Evolutionary conservation across 2,113 vertebrate genomes (phyloP).

Genomic region (Lepus americanus): DNA sequence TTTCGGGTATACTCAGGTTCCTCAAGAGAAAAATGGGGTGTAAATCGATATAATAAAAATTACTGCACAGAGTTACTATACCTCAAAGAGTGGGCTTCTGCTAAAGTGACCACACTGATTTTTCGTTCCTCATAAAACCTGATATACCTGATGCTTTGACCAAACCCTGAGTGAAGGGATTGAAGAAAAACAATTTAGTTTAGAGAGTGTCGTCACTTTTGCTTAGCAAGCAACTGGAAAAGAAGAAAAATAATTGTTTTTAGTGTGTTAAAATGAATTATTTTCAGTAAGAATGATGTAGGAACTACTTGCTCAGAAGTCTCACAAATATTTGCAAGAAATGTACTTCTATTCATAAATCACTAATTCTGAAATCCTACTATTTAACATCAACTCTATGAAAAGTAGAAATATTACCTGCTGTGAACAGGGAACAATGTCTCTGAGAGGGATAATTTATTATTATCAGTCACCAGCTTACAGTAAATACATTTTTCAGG

Average conservation of each 20-base stretch:
- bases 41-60: not conserved
- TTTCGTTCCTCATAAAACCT: constrained; percentile 16
- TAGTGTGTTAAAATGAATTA: not conserved
- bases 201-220: not conserved
- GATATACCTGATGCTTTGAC: not conserved
- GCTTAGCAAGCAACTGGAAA: not conserved
- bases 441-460: not conserved
- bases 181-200: not conserved
- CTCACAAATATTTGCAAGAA: not conserved
- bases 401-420: not conserved
- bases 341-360: not conserved
- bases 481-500: not conserved
- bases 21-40: not conserved
- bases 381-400: not conserved
- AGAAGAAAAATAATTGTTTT: not conserved
- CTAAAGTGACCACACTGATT: not conserved
- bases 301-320: not conserved
- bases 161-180: not conserved
- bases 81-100: not conserved
- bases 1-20: not conserved
- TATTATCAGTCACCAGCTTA: not conserved
- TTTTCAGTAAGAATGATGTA: not conserved
- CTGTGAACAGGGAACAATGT: not conserved
- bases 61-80: not conserved
- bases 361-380: not conserved